Evolutionary conservation across 2,888 invertebrate genomes (phyloP).

Genomic region (Apamea monoglypha): DNA sequence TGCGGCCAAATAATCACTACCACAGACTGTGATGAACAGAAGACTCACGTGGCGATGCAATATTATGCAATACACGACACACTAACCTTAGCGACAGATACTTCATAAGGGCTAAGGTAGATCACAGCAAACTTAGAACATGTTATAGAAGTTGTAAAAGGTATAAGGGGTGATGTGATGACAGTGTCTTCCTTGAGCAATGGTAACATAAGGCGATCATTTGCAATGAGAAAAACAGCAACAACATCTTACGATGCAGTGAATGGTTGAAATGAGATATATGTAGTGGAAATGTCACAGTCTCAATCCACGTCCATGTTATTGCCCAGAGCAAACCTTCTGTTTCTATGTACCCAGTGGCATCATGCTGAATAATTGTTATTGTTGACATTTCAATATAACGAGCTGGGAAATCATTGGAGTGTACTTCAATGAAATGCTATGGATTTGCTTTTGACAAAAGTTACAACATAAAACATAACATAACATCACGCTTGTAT

Average conservation of each 20-base stretch:
- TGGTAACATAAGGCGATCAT: background rate
- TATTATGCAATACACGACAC: background rate
- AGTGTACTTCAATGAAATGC: slow-evolving; percentile 35
- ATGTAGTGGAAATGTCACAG: too few species aligned
- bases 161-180: background rate
- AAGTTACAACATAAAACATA: background rate
- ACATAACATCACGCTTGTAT: background rate
- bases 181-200: background rate
- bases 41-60: background rate
- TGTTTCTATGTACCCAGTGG: background rate
- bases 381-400: slow-evolving; percentile 37
- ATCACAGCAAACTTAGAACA: background rate
- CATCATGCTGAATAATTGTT: slow-evolving; percentile 12
- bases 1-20: slow-evolving; percentile 11
- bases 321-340: slow-evolving; percentile 2
- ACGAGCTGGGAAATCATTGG: slow-evolving; percentile 34
- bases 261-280: background rate
- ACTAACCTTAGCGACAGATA: background rate
- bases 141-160: background rate
- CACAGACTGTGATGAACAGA: background rate
- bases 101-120: background rate
- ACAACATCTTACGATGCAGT: background rate
- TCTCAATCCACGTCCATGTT: too few species aligned
- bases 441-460: slow-evolving; percentile 15
- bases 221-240: background rate